Conservation (phyloP, 2,888 invertebrate genomes). For the Cylindroiulus punctatus region DNA sequence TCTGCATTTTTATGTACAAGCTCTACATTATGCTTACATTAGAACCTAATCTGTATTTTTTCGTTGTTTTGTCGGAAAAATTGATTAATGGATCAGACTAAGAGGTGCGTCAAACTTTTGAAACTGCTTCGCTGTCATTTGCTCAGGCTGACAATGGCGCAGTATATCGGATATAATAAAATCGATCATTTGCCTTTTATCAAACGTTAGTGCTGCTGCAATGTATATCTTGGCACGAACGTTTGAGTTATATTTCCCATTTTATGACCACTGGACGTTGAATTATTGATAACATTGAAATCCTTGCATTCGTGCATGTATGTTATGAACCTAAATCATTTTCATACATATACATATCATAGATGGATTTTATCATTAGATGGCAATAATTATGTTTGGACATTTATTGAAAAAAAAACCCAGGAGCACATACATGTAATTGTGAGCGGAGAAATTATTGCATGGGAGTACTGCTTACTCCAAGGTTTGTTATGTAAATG, state of each 20-base stretch:
- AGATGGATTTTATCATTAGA: no score
- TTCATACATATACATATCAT: no score
- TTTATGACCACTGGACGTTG: background rate
- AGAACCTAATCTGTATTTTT: background rate
- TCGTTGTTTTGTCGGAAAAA: background rate
- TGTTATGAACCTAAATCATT: background rate
- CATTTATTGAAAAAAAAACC: no score
- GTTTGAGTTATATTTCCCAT: background rate
- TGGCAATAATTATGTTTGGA: no score
- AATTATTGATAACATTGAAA: background rate
- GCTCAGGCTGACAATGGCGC: background rate
- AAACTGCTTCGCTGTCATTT: background rate
- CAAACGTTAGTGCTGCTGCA: background rate
- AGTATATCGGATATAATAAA: background rate
- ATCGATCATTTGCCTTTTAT: slow-evolving; percentile 2
- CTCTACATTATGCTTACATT: slow-evolving; percentile 5
- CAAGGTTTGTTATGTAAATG: no score
- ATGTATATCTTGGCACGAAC: background rate
- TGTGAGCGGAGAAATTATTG: no score
- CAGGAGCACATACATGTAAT: no score
- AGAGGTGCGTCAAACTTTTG: slow-evolving; percentile 2
- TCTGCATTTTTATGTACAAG: background rate
- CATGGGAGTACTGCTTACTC: no score
- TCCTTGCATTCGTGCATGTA: background rate
- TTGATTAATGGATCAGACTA: slow-evolving; percentile 33